Conservation (phyloP, 1,140 invertebrate species). For the Littorina saxatilis region DNA sequence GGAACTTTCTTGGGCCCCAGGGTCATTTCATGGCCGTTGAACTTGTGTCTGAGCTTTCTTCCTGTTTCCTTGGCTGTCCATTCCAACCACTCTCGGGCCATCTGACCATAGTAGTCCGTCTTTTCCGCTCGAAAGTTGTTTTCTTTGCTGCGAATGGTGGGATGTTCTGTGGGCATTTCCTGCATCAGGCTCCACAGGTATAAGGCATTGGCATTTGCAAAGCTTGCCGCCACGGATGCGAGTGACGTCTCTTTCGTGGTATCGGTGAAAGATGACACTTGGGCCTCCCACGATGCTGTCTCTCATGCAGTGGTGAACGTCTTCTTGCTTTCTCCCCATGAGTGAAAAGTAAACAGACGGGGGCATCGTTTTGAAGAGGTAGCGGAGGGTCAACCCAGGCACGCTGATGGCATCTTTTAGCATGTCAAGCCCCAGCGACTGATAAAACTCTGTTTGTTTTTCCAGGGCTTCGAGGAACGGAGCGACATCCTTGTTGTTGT, state of each 20-base stretch:
- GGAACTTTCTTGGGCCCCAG: too few relatives aligned
- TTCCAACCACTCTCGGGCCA: constrained; percentile 13
- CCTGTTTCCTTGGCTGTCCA: not conserved
- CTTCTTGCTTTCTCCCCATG: constrained; percentile 38
- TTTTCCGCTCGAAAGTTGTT: constrained; percentile 22
- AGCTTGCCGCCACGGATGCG: constrained; percentile 31
- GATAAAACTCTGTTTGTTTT: constrained; percentile 33
- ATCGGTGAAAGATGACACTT: constrained; percentile 47
- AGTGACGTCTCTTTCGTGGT: constrained; percentile 41
- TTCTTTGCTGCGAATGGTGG: too few relatives aligned
- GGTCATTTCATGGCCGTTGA: not conserved
- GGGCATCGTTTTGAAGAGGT: constrained; percentile 42
- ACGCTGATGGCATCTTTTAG: constrained; percentile 47
- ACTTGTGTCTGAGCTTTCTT: not conserved
- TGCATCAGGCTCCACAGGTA: constrained; percentile 41
- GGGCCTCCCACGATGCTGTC: constrained; percentile 45
- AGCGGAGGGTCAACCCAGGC: constrained; percentile 43
- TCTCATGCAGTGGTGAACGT: constrained; percentile 41
- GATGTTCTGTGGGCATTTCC: too few relatives aligned
- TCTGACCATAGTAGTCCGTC: constrained; percentile 22
- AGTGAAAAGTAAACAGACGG: constrained; percentile 39
- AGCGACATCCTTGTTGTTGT: constrained; percentile 48
- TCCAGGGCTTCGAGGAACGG: constrained; percentile 46
- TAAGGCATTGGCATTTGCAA: constrained; percentile 39
- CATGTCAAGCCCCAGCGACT: constrained; percentile 49